Evolutionary conservation across 2,113 vertebrate genomes (phyloP).

Genomic region (Phodopus roborovskii): DNA sequence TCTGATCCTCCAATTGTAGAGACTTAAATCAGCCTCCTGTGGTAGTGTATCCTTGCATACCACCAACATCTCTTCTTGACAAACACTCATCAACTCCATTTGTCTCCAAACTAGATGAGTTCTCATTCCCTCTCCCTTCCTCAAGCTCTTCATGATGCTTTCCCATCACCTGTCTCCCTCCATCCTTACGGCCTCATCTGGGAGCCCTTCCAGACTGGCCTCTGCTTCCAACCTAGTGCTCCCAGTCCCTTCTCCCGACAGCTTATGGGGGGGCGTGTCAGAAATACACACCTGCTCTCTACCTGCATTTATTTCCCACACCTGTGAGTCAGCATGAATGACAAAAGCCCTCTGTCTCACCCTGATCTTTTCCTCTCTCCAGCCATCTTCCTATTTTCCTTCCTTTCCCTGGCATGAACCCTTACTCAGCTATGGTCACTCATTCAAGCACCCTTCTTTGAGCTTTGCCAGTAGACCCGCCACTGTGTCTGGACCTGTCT

Average conservation of each 20-base stretch:
- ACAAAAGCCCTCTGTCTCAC: not conserved
- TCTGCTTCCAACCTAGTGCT: not conserved
- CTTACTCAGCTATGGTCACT: not conserved
- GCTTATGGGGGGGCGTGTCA: not conserved
- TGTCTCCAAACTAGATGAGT: not conserved
- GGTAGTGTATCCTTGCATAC: not conserved
- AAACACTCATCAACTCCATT: rapidly evolving
- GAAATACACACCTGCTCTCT: not conserved
- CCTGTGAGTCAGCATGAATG: not conserved
- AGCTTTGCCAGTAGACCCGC: not conserved
- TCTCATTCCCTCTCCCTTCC: no score
- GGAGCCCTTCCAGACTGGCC: not conserved
- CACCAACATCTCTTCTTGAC: not conserved
- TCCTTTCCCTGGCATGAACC: not conserved
- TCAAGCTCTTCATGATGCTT: not conserved
- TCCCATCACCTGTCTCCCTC: not conserved
- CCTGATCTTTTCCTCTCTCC: not conserved
- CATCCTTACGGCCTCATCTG: not conserved
- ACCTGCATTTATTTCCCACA: not conserved
- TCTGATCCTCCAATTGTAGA: not conserved
- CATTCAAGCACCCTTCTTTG: not conserved
- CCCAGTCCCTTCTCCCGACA: not conserved
- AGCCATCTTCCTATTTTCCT: not conserved
- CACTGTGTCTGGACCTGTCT: not conserved
- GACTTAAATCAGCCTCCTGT: no score